Base-by-base conservation (phyloP, 1,140 invertebrate species). In the Solenopsis invicta region DNA sequence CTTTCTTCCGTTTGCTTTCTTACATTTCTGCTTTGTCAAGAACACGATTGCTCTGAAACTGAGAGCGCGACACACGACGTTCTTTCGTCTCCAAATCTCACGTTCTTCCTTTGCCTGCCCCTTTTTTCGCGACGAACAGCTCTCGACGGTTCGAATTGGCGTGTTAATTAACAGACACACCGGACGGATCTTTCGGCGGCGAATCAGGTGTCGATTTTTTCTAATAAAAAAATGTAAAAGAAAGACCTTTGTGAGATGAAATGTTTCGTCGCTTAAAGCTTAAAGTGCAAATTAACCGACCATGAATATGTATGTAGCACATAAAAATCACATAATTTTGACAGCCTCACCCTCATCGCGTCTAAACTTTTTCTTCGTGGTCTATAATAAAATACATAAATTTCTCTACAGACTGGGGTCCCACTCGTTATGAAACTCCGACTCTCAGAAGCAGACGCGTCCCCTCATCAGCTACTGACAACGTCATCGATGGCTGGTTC, bases 11-110 rank as follows among this genome's bases (percentile, higher is more conserved):
- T 45, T 56, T 59, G 41, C 54, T 80, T 81, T 80, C 77, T 86
- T 86, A 86, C 56, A 52, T 62, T 77, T 86, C 54, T 72, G 54
- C 85, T 82, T 87, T 87, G 85, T 82, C 77, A 71, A 86, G 72
- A 69, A 64, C 72, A 74, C 74, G 67, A 67, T 67, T 67, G 75
- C 66, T 18, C 85, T 89, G 85, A 89, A 89, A 90, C 88, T 59
- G 78, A 82, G 75, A 71, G 18, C 75, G 50, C 75, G 50, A 59
- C 74, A 34, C 77, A 77, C n/a, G n/a, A 54, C 62, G 24, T 78
- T n/a, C 75, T 84, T 84, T 87, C 34, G 16, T 45, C 52, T 50
- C 78, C 72, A 71, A 81, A 84, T 89, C 34, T 59, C 78, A 34
- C 52, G 50, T 80, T 52, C 76, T 61, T 87, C 72, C 77, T 72